Conservation (phyloP, 2,888 invertebrate genomes). For the Eupithecia pulchellata region DNA sequence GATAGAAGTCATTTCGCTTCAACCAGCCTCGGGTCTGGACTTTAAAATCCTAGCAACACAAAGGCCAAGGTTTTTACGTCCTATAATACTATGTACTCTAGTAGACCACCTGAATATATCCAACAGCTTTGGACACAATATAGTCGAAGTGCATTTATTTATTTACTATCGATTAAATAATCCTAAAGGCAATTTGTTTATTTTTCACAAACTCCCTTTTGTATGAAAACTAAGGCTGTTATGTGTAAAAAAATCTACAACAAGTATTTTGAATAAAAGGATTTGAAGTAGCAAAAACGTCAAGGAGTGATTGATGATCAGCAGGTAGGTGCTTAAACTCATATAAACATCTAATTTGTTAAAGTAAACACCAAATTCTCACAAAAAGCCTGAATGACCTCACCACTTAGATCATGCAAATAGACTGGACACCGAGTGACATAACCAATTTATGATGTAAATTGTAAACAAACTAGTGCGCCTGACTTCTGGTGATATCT, state of each 20-base stretch:
- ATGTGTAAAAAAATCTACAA: neutral
- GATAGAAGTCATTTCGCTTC: too few relatives aligned
- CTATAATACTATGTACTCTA: neutral
- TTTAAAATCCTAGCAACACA: neutral
- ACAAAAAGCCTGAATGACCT: slow-evolving; percentile 1
- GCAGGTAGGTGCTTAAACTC: neutral
- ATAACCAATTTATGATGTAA: slow-evolving; percentile 3
- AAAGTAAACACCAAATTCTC: slow-evolving; percentile 2
- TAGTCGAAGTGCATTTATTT: too few relatives aligned
- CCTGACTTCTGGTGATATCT: slow-evolving; percentile 4
- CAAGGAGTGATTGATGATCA: neutral
- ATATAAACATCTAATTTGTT: slow-evolving; percentile 12
- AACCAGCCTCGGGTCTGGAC: too few relatives aligned
- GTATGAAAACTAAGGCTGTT: too few relatives aligned
- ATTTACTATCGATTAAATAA: too few relatives aligned
- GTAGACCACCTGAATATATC: too few relatives aligned
- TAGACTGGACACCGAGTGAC: slow-evolving; percentile 11
- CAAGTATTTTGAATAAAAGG: neutral
- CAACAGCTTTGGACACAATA: too few relatives aligned
- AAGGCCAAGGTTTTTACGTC: neutral
- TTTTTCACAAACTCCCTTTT: too few relatives aligned
- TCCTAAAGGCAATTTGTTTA: too few relatives aligned
- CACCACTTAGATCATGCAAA: slow-evolving; percentile 12
- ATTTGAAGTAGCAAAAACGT: neutral
- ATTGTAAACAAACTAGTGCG: neutral